These are phyloP conservation scores for Argyresthia goedartella DNA, from an alignment of 2,888 invertebrate genomes.

Conservation along the genomic window DNA sequence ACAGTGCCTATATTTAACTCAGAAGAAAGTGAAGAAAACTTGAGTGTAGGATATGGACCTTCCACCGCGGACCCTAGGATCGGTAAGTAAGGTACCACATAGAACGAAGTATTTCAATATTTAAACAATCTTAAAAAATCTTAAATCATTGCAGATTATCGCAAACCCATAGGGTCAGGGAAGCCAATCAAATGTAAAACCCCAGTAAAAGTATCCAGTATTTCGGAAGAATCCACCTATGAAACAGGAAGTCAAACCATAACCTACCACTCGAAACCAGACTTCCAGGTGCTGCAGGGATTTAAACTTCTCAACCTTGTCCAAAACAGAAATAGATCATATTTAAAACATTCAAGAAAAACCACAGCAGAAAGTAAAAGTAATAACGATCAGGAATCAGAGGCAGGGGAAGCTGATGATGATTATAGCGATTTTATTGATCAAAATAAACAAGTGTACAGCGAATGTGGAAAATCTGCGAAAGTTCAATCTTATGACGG, in stretches of 20 bases:
- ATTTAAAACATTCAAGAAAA: conserved; percentile 20
- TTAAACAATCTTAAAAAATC: not conserved
- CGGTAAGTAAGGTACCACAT: conserved; percentile 21
- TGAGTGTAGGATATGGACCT: conserved; percentile 35
- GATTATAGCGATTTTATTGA: conserved; percentile 20
- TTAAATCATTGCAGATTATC: conserved; percentile 15
- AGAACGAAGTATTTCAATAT: not conserved
- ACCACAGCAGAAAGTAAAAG: conserved; percentile 14
- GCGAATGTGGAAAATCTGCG: conserved; percentile 35
- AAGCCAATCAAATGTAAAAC: conserved; percentile 16
- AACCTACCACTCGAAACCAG: conserved; percentile 45
- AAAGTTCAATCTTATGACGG: conserved; percentile 12
- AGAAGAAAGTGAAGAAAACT: conserved; percentile 29
- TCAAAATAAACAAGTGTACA: conserved; percentile 27
- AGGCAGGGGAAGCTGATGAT: not conserved
- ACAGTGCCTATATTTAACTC: conserved; percentile 15
- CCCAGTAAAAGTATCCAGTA: conserved; percentile 27
- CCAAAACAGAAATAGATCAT: conserved; percentile 29
- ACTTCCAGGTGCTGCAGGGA: conserved; percentile 50
- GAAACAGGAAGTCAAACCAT: conserved; percentile 38
- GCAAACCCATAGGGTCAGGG: conserved; percentile 7
- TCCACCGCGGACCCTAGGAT: conserved; percentile 48
- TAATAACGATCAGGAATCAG: not conserved
- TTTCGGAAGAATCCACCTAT: conserved; percentile 22
- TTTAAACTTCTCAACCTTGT: conserved; percentile 51